phyloP scores from a whole-genome alignment of 2,888 invertebrate genomes.

The Malthinus seriepunctatus region DNA sequence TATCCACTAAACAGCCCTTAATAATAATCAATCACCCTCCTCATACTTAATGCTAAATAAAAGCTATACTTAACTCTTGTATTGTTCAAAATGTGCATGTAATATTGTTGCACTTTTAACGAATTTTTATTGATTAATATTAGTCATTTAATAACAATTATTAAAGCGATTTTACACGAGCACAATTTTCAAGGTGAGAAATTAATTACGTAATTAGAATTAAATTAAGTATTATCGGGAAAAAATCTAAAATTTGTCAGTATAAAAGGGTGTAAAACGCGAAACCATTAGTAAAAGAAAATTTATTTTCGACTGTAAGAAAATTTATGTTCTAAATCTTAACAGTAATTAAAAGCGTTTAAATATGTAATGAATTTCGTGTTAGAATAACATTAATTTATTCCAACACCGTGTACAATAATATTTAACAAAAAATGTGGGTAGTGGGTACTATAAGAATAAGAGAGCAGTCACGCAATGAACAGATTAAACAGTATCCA shows the following conservation, averaged over 20 bases:
- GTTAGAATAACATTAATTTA: slow-evolving; percentile 26
- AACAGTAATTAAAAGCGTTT: slow-evolving; percentile 21
- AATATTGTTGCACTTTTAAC: slow-evolving; percentile 9
- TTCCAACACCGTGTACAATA: slow-evolving; percentile 21
- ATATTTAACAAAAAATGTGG: slow-evolving; percentile 23
- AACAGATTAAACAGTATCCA: slow-evolving; percentile 47
- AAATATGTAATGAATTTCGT: slow-evolving; percentile 19
- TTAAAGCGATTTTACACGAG: no score
- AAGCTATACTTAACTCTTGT: slow-evolving; percentile 32
- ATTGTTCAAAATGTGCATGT: slow-evolving; percentile 18
- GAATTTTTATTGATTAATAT: slow-evolving; percentile 3
- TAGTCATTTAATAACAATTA: no score
- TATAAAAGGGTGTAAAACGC: no score
- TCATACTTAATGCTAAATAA: slow-evolving; percentile 26
- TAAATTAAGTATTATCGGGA: no score
- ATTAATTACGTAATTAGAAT: no score
- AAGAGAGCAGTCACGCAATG: slow-evolving; percentile 45
- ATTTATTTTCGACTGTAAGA: no score
- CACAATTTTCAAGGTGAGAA: no score
- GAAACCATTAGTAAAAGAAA: no score
- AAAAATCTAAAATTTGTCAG: no score
- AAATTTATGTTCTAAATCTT: no score
- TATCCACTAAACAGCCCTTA: slow-evolving; percentile 35
- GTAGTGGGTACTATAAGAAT: slow-evolving; percentile 5
- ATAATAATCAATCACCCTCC: slow-evolving; percentile 36